These are phyloP conservation scores for Drosophila pruinosa DNA, from an alignment of 1,140 invertebrate species.

Conservation along the genomic window DNA sequence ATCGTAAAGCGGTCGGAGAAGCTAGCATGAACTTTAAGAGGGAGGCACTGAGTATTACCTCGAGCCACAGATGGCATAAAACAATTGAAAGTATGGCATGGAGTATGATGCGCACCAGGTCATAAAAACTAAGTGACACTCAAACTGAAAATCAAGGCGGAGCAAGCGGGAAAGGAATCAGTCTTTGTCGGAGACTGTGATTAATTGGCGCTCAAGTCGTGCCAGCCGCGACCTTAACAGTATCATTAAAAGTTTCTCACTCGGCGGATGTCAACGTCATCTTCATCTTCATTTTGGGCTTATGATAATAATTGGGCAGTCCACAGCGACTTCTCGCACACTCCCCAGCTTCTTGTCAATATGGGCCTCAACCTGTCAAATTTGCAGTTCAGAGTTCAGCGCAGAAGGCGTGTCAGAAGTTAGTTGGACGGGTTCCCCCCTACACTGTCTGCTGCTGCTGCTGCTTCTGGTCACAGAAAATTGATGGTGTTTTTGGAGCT, in stretches of 20 bases:
- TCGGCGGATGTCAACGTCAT: constrained; percentile 62
- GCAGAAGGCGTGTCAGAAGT: constrained; percentile 42
- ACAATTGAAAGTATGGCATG: constrained; percentile 66
- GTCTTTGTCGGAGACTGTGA: constrained; percentile 49
- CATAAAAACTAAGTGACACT: constrained; percentile 76
- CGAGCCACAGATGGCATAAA: constrained; percentile 67
- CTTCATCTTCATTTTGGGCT: constrained; percentile 79
- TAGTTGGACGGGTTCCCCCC: constrained; percentile 1
- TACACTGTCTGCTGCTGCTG: neutral
- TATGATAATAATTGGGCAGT: constrained; percentile 75
- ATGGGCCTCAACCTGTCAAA: constrained; percentile 36
- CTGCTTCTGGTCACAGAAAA: constrained; percentile 35
- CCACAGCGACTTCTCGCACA: constrained; percentile 26
- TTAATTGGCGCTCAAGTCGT: constrained; percentile 65
- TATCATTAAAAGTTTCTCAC: constrained; percentile 72
- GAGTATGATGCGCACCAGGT: constrained; percentile 40
- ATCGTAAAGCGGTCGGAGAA: constrained; percentile 16
- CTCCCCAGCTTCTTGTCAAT: constrained; percentile 51
- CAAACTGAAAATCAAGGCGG: constrained; percentile 22
- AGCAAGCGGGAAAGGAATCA: neutral
- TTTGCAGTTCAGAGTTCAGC: constrained; percentile 18
- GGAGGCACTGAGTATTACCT: constrained; percentile 47
- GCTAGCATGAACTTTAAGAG: constrained; percentile 32
- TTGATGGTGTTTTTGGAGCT: constrained; percentile 67
- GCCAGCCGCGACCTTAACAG: constrained; percentile 48